Evolutionary conservation across 2,888 invertebrate genomes (phyloP).

Genomic region (Catocala sponsa): DNA sequence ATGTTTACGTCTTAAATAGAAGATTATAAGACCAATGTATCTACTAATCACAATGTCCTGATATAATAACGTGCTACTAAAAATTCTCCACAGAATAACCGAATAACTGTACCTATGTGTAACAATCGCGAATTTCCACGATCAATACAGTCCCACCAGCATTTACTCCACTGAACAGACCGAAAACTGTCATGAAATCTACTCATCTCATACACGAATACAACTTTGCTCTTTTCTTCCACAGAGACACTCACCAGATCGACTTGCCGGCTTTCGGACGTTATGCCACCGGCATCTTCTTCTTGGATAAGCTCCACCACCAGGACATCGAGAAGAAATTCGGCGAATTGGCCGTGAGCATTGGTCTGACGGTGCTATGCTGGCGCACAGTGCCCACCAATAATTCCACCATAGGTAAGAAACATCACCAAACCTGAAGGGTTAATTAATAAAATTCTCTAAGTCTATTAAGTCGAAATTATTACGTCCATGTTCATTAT

Average conservation of each 20-base stretch:
- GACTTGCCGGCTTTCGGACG: constrained; percentile 95
- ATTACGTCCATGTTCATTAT: too few species aligned
- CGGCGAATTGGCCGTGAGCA: constrained; percentile 92
- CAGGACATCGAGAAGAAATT: constrained; percentile 94
- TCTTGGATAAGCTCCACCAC: constrained; percentile 95
- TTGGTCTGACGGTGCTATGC: constrained; percentile 94
- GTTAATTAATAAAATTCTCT: too few species aligned
- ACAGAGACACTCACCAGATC: constrained; percentile 93
- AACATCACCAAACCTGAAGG: not conserved
- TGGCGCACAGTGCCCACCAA: constrained; percentile 98
- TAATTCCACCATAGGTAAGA: constrained; percentile 93
- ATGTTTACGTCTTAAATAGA: too few species aligned
- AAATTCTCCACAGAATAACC: too few species aligned
- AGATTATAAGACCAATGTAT: too few species aligned
- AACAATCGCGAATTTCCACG: too few species aligned
- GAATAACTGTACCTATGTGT: too few species aligned
- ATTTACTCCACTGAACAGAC: too few species aligned
- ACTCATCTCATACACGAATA: not conserved
- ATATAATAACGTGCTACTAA: too few species aligned
- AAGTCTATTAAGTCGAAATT: too few species aligned
- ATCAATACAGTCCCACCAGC: too few species aligned
- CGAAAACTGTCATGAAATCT: not conserved
- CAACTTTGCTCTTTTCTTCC: constrained; percentile 9
- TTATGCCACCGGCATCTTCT: constrained; percentile 99
- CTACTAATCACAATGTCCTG: too few species aligned